Conservation (phyloP, 2,888 invertebrate species). For the Andrena bucephala region DNA sequence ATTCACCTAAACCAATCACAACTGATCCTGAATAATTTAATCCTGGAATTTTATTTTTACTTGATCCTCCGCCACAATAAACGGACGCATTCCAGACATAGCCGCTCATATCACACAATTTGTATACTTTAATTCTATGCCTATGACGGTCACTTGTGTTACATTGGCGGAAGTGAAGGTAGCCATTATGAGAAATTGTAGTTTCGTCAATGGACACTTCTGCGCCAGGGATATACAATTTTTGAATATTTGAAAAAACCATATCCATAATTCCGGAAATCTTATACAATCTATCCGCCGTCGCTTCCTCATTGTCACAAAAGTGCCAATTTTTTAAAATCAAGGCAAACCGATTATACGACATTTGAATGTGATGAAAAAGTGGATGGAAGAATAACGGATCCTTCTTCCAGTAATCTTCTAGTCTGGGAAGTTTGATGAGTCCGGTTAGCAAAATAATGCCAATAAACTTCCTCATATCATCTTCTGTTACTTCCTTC, state of each 20-base stretch:
- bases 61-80: background rate
- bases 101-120: background rate
- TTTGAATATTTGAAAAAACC: background rate
- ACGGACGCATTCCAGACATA: background rate
- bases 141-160: background rate
- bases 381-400: conserved; percentile 8
- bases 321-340: conserved; percentile 3
- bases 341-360: background rate
- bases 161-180: background rate
- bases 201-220: background rate
- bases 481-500: conserved; percentile 13
- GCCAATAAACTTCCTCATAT: conserved; percentile 1
- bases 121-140: background rate
- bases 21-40: background rate
- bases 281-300: background rate
- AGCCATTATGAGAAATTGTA: background rate
- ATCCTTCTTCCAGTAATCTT: conserved; percentile 10
- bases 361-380: conserved; percentile 12
- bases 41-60: background rate
- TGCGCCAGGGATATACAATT: background rate
- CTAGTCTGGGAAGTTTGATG: background rate
- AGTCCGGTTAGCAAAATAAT: background rate
- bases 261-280: background rate
- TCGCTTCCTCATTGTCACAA: background rate
- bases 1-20: background rate